phyloP scores from a whole-genome alignment of 1,140 invertebrate species.

The Cydia strobilella region DNA sequence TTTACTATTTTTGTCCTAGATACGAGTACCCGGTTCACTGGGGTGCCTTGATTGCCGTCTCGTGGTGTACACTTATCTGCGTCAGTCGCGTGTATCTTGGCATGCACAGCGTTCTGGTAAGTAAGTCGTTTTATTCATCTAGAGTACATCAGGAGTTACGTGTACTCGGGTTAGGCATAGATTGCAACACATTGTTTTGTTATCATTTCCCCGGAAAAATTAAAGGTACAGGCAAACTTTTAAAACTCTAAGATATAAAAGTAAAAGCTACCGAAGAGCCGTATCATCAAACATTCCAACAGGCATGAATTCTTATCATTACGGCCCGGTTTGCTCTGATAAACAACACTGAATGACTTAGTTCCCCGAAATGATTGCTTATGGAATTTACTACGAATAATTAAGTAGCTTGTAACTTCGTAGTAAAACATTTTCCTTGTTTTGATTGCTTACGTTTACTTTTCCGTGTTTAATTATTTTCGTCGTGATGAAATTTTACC shows the following conservation, averaged over 20 bases:
- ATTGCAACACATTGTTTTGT: too few relatives aligned
- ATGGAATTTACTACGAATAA: not conserved
- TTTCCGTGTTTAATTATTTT: not conserved
- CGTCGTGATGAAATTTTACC: not conserved
- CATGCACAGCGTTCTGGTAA: slow-evolving; percentile 94
- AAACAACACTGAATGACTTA: not conserved
- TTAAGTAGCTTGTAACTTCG: not conserved
- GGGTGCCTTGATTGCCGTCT: slow-evolving; percentile 80
- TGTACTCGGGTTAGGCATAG: not conserved
- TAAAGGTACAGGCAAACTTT: too few relatives aligned
- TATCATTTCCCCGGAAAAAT: too few relatives aligned
- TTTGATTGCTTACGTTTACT: not conserved
- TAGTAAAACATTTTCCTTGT: slow-evolving; percentile 6
- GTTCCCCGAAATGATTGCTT: not conserved
- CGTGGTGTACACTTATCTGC: slow-evolving; percentile 90
- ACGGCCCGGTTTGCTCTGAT: not conserved
- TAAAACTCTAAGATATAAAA: too few relatives aligned
- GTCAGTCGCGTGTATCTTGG: slow-evolving; percentile 93
- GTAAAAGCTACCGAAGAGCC: too few relatives aligned
- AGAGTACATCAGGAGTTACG: too few relatives aligned
- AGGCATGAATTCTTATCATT: not conserved
- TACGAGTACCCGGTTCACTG: slow-evolving; percentile 85
- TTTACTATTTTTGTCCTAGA: not conserved
- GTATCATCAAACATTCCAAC: too few relatives aligned
- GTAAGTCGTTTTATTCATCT: slow-evolving; percentile 75